Percentiles rank a stretch among this genome's conserved stretches.
phyloP scores from a whole-genome alignment of 2,113 vertebrate genomes.

The Rhinolophus ferrumequinum region DNA sequence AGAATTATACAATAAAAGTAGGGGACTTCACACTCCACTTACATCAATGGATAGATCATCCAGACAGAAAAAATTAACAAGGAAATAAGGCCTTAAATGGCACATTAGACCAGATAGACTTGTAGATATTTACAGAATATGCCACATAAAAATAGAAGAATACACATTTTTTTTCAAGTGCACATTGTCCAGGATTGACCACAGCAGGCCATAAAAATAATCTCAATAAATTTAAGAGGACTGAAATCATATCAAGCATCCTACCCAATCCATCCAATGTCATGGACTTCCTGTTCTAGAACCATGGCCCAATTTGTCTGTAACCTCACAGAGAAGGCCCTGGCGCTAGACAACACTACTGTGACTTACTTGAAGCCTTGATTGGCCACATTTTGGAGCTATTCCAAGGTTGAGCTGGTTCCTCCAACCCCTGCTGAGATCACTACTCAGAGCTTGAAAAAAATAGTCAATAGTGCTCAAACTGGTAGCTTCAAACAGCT shows the following conservation, averaged over 20 bases:
- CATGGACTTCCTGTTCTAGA: no score
- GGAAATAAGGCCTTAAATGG: background rate
- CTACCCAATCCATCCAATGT: no score
- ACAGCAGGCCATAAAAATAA: background rate
- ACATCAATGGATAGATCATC: background rate
- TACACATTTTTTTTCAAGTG: background rate
- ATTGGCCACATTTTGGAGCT: no score
- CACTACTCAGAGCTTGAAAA: no score
- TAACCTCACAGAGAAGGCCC: no score
- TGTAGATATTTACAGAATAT: background rate
- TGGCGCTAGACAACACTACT: no score
- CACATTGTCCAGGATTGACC: background rate
- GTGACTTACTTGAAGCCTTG: no score
- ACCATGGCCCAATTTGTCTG: no score
- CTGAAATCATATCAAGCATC: background rate
- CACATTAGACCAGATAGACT: background rate
- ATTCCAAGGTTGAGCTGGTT: no score
- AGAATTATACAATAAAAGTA: background rate
- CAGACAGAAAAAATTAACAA: background rate
- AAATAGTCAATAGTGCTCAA: no score
- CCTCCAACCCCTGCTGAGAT: no score
- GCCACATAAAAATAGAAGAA: background rate
- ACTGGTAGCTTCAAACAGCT: no score
- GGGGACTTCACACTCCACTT: background rate
- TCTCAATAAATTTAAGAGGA: background rate